Evolutionary conservation across 1,140 invertebrate genomes (phyloP).

Genomic region (Planococcus citri): DNA sequence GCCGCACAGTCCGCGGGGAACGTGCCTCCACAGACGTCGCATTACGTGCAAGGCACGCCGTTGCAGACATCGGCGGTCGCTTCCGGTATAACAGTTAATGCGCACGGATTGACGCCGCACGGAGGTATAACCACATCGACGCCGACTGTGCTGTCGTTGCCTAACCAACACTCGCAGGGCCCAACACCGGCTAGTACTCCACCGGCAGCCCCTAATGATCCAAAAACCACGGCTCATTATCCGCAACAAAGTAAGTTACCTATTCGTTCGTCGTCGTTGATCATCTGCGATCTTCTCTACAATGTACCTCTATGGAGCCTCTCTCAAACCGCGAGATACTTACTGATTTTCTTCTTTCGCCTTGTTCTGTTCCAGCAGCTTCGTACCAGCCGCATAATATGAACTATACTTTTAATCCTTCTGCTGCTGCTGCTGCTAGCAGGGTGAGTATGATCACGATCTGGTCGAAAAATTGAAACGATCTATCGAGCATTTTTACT

Average conservation of each 20-base stretch:
- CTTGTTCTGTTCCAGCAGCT: too few species aligned
- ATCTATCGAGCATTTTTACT: too few species aligned
- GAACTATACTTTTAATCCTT: too few species aligned
- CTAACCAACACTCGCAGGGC: background rate
- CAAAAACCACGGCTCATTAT: background rate
- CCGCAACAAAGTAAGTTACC: background rate
- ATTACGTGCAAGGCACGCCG: background rate
- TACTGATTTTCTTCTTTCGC: too few species aligned
- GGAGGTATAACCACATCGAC: background rate
- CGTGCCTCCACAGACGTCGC: background rate
- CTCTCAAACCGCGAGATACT: too few species aligned
- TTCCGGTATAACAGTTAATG: background rate
- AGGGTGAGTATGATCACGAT: too few species aligned
- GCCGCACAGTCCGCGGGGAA: background rate
- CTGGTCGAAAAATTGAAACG: too few species aligned
- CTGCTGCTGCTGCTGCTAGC: too few species aligned
- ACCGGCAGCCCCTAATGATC: background rate
- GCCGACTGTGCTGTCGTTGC: background rate
- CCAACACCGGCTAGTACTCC: conserved; percentile 4
- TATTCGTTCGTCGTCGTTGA: too few species aligned
- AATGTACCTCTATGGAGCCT: too few species aligned
- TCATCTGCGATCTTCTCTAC: too few species aligned
- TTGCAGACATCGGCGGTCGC: background rate
- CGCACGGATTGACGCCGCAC: background rate
- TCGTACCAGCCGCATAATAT: too few species aligned